Evolutionary conservation across 2,797 vertebrate genomes (phyloP).

Genomic region (Phataginus tetradactyla): DNA sequence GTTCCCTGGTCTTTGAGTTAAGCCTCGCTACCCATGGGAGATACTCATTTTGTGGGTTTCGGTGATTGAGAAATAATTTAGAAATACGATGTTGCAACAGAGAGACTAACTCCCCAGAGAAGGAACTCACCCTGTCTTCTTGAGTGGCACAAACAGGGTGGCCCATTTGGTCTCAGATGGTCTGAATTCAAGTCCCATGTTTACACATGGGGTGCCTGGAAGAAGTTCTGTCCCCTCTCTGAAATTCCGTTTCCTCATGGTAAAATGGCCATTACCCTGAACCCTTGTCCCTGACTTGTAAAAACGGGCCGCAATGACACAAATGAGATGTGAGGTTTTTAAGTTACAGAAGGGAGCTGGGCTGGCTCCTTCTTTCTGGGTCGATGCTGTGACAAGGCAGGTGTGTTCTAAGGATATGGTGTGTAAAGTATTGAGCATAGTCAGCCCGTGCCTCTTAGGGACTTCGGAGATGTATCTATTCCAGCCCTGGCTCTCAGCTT

Average conservation of each 20-base stretch:
- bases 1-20: not conserved
- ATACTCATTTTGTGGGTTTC: fast-evolving
- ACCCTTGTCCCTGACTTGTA: not conserved
- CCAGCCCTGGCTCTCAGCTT: not conserved
- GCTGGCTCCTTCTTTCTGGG: not conserved
- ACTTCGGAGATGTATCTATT: not conserved
- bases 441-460: not conserved
- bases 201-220: not conserved
- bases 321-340: not conserved
- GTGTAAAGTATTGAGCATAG: fast-evolving
- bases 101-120: not conserved
- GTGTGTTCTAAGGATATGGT: not conserved
- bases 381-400: not conserved
- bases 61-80: not conserved
- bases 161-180: not conserved
- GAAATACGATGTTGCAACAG: not conserved
- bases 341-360: not conserved
- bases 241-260: not conserved
- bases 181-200: not conserved
- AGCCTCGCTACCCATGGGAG: not conserved
- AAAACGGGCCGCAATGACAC: not conserved
- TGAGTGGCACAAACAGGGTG: not conserved
- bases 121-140: not conserved
- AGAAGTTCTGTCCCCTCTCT: not conserved
- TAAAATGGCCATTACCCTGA: not conserved